Conservation (phyloP, 2,113 vertebrate species). For the Henicopernis longicauda region DNA sequence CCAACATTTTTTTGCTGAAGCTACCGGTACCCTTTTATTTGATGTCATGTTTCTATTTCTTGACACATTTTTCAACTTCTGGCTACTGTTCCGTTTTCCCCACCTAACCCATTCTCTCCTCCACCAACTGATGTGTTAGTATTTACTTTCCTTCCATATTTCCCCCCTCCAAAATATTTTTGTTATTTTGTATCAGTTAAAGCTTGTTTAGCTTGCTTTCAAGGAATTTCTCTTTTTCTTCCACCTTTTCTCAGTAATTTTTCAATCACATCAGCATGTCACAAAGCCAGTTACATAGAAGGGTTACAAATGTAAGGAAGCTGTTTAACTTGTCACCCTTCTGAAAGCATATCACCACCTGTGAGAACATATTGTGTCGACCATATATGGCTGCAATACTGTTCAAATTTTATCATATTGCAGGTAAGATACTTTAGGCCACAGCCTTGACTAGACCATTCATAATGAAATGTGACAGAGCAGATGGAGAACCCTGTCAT, state of each 20-base stretch:
- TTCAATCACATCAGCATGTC: background rate
- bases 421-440: slow-evolving; percentile 52
- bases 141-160: background rate
- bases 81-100: background rate
- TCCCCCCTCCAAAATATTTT: background rate
- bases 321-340: background rate
- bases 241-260: background rate
- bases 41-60: background rate
- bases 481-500: slow-evolving; percentile 70
- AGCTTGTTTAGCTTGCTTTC: background rate
- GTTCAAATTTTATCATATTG: slow-evolving; percentile 53
- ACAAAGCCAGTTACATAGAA: background rate
- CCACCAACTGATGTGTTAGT: background rate
- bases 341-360: background rate
- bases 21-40: background rate
- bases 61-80: background rate
- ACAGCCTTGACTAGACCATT: slow-evolving; percentile 68
- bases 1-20: background rate
- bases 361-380: background rate
- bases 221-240: background rate
- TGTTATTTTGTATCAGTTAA: background rate
- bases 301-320: background rate
- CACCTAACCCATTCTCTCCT: background rate
- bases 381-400: background rate
- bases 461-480: slow-evolving; percentile 66